Evolutionary conservation across 2,113 vertebrate species (phyloP).

Genomic region (Chunga burmeisteri): DNA sequence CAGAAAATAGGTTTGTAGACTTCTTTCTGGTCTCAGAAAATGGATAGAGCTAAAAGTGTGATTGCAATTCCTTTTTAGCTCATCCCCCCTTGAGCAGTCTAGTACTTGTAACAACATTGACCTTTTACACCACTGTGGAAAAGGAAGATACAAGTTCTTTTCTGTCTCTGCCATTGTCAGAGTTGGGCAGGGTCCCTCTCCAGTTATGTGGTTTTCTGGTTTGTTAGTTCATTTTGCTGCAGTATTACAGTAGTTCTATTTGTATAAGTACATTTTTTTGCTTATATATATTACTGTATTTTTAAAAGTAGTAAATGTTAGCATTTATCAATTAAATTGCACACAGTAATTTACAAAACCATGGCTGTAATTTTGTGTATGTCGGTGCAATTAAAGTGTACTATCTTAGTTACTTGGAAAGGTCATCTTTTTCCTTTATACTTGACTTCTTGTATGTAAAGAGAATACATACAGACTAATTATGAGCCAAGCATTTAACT

Average conservation of each 20-base stretch:
- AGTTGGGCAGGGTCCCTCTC: neutral
- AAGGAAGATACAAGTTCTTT: neutral
- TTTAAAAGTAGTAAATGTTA: neutral
- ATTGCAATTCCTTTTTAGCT: neutral
- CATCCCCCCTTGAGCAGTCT: neutral
- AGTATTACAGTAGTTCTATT: neutral
- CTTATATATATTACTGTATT: neutral
- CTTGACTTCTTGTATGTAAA: neutral
- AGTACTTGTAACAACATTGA: neutral
- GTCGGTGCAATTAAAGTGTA: neutral
- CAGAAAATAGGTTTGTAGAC: neutral
- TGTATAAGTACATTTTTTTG: neutral
- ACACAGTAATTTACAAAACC: neutral
- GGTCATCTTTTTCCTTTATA: neutral
- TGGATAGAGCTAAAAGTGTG: neutral
- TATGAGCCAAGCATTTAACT: neutral
- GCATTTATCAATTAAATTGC: neutral
- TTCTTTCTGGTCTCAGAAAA: neutral
- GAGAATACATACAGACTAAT: neutral
- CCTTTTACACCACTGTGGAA: neutral
- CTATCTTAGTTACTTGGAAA: neutral
- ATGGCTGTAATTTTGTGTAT: neutral
- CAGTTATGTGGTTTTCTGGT: too few relatives aligned
- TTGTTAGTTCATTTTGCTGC: neutral
- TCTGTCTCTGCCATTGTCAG: neutral